Percentiles rank a stretch among this genome's conserved stretches.
phyloP scores from a whole-genome alignment of 1,140 invertebrate species.

The Drosophila bocqueti region DNA sequence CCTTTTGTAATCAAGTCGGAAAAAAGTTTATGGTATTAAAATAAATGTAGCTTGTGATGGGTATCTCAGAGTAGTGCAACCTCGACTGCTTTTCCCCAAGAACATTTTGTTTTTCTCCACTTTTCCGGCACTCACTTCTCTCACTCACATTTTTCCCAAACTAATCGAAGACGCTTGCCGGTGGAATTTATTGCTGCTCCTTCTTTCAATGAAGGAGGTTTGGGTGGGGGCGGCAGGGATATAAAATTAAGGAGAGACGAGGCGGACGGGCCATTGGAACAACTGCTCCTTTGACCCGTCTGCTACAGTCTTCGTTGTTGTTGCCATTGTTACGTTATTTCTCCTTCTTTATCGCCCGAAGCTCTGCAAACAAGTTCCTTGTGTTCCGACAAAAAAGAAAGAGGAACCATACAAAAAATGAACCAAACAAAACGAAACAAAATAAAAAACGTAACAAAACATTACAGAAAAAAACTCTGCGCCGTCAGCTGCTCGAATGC shows the following conservation, averaged over 20 bases:
- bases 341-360: conserved; percentile 60
- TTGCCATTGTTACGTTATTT: conserved; percentile 64
- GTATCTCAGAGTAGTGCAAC: not conserved
- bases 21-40: not conserved
- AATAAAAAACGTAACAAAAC: conserved; percentile 28
- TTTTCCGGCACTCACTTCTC: conserved; percentile 22
- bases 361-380: conserved; percentile 77
- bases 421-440: conserved; percentile 28
- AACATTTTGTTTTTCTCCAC: conserved; percentile 19
- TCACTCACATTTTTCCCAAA: conserved; percentile 43
- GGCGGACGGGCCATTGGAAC: not conserved
- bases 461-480: conserved; percentile 35
- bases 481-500: conserved; percentile 71
- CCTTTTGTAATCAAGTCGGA: not conserved
- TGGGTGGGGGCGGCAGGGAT: conserved; percentile 1
- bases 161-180: conserved; percentile 73
- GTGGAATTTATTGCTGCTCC: conserved; percentile 69
- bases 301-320: conserved; percentile 45
- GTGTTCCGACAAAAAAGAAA: conserved; percentile 49
- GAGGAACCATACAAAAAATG: conserved; percentile 17
- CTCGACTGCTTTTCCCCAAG: not conserved
- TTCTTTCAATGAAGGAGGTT: not conserved
- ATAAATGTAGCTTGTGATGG: not conserved
- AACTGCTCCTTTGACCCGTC: conserved; percentile 78
- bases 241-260: not conserved